phyloP scores from a whole-genome alignment of 2,888 invertebrate species.

The Zelleria hepariella region DNA sequence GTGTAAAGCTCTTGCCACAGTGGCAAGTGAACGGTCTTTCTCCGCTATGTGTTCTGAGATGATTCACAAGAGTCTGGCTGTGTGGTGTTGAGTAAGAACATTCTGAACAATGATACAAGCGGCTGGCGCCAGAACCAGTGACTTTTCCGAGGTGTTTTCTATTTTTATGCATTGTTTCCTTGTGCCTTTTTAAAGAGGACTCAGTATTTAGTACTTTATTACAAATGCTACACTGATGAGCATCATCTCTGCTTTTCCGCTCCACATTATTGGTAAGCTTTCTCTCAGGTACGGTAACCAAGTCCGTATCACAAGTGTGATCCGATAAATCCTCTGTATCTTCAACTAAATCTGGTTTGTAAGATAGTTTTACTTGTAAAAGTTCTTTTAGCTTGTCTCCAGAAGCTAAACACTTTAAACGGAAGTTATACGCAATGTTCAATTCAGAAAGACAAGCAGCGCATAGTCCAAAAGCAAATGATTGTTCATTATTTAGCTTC shows the following conservation, averaged over 20 bases:
- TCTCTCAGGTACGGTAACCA: background rate
- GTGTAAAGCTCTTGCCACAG: conserved; percentile 60
- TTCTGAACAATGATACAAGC: conserved; percentile 53
- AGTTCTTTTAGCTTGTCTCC: conserved; percentile 31
- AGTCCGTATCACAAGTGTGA: background rate
- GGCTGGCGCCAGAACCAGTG: conserved; percentile 44
- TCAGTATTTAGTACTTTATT: conserved; percentile 42
- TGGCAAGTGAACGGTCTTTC: conserved; percentile 56
- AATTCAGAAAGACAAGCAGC: conserved; percentile 37
- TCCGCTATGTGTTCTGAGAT: conserved; percentile 57
- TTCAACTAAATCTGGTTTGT: background rate
- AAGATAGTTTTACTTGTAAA: conserved; percentile 8
- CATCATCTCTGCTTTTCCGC: background rate
- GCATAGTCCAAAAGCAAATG: conserved; percentile 42
- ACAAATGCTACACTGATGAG: conserved; percentile 33
- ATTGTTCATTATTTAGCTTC: conserved; percentile 25
- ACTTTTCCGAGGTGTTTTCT: conserved; percentile 46
- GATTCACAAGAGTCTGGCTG: conserved; percentile 60
- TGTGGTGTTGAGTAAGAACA: conserved; percentile 57
- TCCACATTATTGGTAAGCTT: background rate
- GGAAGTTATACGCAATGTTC: conserved; percentile 36
- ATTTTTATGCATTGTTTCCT: conserved; percentile 48
- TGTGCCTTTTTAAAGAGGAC: conserved; percentile 43
- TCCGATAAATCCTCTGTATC: conserved; percentile 10
- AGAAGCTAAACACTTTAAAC: conserved; percentile 41